These are phyloP conservation scores for Crenuchus spilurus DNA, from an alignment of 2,797 vertebrate genomes.

Conservation along the genomic window DNA sequence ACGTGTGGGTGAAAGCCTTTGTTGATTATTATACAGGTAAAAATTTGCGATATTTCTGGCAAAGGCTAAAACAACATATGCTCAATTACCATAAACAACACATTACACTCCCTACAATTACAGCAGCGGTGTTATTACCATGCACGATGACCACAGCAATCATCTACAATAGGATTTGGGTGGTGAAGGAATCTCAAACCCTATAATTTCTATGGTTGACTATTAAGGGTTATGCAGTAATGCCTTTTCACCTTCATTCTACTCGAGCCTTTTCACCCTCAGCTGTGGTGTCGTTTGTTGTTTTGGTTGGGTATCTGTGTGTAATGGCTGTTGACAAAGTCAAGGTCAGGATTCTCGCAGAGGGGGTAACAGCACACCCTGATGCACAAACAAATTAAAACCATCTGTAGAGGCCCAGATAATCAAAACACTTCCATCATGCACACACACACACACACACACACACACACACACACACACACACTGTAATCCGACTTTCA, in stretches of 20 bases:
- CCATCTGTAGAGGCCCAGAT: conserved; percentile 29
- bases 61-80: too few relatives aligned
- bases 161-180: background rate
- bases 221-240: background rate
- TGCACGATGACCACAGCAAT: background rate
- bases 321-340: conserved; percentile 43
- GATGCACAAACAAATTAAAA: conserved; percentile 44
- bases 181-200: background rate
- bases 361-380: conserved; percentile 16
- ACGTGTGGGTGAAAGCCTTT: too few relatives aligned
- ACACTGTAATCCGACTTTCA: background rate
- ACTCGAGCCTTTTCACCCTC: background rate
- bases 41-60: too few relatives aligned
- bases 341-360: conserved; percentile 41
- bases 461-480: conserved; percentile 12
- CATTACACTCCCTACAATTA: background rate
- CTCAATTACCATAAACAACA: background rate
- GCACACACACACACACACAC: conserved; percentile 19
- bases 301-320: conserved; percentile 24
- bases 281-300: conserved; percentile 3
- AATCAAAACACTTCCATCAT: conserved; percentile 16
- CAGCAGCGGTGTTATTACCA: too few relatives aligned
- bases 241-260: background rate
- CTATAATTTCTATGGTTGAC: background rate
- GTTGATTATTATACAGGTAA: too few relatives aligned